These are phyloP conservation scores for Epinephelus fuscoguttatus DNA, from an alignment of 2,113 vertebrate species.

Conservation along the genomic window DNA sequence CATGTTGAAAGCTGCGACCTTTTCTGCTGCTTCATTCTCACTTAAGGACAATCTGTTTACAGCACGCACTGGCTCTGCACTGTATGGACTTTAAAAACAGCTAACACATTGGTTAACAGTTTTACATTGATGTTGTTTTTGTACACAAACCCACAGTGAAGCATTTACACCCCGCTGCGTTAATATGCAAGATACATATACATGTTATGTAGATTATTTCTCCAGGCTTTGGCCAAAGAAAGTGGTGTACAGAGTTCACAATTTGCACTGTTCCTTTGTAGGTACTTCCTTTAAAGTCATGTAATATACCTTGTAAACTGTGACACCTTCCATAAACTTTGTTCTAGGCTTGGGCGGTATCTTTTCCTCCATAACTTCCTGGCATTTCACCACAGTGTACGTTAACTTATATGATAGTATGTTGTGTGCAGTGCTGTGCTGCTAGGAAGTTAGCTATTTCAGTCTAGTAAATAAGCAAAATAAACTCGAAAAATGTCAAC, in stretches of 20 bases:
- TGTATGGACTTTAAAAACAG: conserved; percentile 38
- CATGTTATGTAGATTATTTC: conserved; percentile 25
- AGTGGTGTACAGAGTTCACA: conserved; percentile 19
- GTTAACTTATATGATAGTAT: too few relatives aligned
- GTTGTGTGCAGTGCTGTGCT: too few relatives aligned
- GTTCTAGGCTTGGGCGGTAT: too few relatives aligned
- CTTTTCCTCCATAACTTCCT: too few relatives aligned
- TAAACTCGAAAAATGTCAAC: too few relatives aligned
- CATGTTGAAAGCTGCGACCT: conserved; percentile 1
- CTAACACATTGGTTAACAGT: background rate
- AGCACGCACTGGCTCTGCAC: conserved; percentile 25
- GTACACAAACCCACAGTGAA: conserved; percentile 6
- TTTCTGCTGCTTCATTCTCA: conserved; percentile 36
- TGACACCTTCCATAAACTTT: conserved; percentile 33
- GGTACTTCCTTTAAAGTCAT: conserved; percentile 9
- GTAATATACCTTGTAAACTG: conserved; percentile 43
- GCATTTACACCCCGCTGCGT: conserved; percentile 7
- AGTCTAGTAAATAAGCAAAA: too few relatives aligned
- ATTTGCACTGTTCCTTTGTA: conserved; percentile 22
- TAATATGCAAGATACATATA: conserved; percentile 28
- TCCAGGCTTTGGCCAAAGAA: conserved; percentile 46
- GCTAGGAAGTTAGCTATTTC: too few relatives aligned
- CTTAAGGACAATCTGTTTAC: conserved; percentile 46
- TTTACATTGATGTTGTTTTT: background rate
- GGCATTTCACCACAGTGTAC: too few relatives aligned